Percentiles rank a stretch among this genome's conserved stretches.
Conservation (phyloP, 1,140 invertebrate genomes). For the Penaeus chinensis region DNA sequence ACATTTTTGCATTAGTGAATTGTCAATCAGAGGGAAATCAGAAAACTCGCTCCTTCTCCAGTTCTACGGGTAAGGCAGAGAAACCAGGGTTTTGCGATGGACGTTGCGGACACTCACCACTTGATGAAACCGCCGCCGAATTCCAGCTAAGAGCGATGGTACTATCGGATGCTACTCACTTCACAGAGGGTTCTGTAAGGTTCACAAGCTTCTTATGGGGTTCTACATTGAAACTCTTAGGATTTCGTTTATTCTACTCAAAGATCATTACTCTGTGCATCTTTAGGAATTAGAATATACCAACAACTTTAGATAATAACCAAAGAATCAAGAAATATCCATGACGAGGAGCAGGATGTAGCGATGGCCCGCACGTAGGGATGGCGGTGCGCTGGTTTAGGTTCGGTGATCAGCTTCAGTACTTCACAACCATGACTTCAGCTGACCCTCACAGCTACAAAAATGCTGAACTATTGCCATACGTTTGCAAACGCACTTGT, state of each 20-base stretch:
- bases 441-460: not conserved
- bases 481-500: not conserved
- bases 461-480: not conserved
- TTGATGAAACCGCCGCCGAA: constrained; percentile 46
- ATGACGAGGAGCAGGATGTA: constrained; percentile 10
- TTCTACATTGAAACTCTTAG: constrained; percentile 38
- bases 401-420: constrained; percentile 36
- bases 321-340: constrained; percentile 31
- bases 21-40: constrained; percentile 54
- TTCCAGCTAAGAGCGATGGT: constrained; percentile 30
- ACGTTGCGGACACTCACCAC: constrained; percentile 34
- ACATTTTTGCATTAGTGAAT: constrained; percentile 52
- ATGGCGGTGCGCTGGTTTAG: not conserved
- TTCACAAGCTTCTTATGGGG: constrained; percentile 35
- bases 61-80: not conserved
- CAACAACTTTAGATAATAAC: not conserved
- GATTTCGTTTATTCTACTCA: constrained; percentile 41
- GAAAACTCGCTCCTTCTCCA: constrained; percentile 19
- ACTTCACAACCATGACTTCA: constrained; percentile 39
- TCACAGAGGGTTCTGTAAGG: not conserved
- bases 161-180: constrained; percentile 26
- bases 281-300: constrained; percentile 25
- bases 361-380: constrained; percentile 35
- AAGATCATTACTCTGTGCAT: constrained; percentile 29
- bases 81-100: constrained; percentile 27